Evolutionary conservation across 1,140 invertebrate species (phyloP), one percentile per base, ranked within the genome.

Genomic region (Monomorium pharaonis): DNA sequence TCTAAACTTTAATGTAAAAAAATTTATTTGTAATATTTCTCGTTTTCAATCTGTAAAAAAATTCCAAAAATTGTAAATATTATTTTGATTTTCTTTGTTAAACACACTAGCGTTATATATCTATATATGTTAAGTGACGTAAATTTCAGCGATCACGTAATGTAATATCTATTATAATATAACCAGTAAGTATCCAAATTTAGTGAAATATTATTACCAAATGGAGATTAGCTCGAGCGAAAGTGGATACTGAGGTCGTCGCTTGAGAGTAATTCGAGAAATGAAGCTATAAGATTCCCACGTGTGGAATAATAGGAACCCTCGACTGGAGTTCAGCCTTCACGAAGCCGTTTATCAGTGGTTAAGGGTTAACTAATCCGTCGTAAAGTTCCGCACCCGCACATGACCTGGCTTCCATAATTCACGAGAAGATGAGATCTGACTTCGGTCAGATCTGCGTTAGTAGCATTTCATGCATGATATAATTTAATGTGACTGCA

Each of bases 401-500:
- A 51, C 84, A 54, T 74, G 77, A 74, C 75, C 84, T 30, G 54
- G 33, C 84, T 70, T 76, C 85, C 77, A 89, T 86, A 89, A 89
- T 83, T 89, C 77, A 81, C 85, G 51, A 37, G 33, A 42, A 60
- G 74, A 33, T 60, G 54, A 63, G 70, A 75, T 89, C 84, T 86
- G 87, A 89, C 88, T 81, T 89, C n/a, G 84, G 69, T 65, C 76
- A 58, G 69, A 80, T 51, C 60, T 88, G 86, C 84, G 47, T 85
- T 85, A 65, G 74, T 76, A 85, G 75, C 63, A 85, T 85, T 78
- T 85, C 74, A 78, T 78, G 84, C 84, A 78, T 85, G 51, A 85
- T 78, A 80, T 85, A 80, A 85, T 85, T 85, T 62, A 85, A 85
- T 80, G 62, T 65, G 27, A 58, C 69, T 78, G 69, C 67, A 83